These are phyloP conservation scores for Erebia palarica DNA, from an alignment of 2,888 invertebrate species.

Conservation along the genomic window DNA sequence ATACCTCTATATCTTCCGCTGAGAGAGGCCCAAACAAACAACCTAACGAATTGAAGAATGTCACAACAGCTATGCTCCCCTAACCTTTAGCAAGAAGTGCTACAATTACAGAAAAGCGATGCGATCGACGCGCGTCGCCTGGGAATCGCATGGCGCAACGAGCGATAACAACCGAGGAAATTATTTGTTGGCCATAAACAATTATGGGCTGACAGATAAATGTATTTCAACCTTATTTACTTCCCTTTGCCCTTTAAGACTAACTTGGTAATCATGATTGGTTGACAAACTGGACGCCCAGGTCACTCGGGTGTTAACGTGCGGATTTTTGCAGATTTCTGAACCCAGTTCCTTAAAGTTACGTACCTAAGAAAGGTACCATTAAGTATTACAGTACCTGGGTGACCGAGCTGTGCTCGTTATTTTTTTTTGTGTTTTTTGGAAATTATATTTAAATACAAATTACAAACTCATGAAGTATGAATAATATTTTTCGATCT, in stretches of 20 bases:
- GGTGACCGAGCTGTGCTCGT: too few relatives aligned
- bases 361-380: too few relatives aligned
- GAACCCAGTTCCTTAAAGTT: too few relatives aligned
- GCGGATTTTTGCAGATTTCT: too few relatives aligned
- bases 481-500: too few relatives aligned
- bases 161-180: not conserved
- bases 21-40: not conserved
- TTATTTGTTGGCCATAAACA: slow-evolving; percentile 2
- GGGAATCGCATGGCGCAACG: slow-evolving; percentile 1
- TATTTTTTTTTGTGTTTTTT: too few relatives aligned
- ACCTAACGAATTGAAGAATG: not conserved
- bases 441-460: too few relatives aligned
- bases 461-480: too few relatives aligned
- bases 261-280: not conserved
- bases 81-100: slow-evolving; percentile 23
- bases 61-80: slow-evolving; percentile 15
- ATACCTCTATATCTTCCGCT: too few relatives aligned
- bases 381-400: too few relatives aligned
- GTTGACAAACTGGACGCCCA: too few relatives aligned
- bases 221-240: not conserved
- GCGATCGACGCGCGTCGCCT: slow-evolving; percentile 3
- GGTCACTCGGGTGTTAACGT: too few relatives aligned
- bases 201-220: not conserved
- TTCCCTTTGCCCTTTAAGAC: not conserved
- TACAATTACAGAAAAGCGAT: slow-evolving; percentile 18